These are phyloP conservation scores for Cheiracanthium punctorium DNA, from an alignment of 2,888 invertebrate genomes.

Conservation along the genomic window DNA sequence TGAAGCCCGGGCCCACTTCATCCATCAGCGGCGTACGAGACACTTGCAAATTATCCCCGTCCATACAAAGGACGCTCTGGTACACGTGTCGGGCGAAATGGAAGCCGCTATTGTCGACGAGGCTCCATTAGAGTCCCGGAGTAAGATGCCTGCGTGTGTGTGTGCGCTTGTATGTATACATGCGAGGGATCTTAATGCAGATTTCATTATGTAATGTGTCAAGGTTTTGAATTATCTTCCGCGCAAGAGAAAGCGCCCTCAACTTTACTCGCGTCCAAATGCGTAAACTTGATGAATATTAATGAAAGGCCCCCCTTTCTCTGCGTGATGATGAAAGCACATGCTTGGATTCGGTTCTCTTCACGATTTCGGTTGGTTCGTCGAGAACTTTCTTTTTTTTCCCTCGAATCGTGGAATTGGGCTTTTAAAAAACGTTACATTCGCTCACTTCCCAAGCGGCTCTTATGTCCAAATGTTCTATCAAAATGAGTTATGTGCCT, in stretches of 20 bases:
- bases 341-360: no score
- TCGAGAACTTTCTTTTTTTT: no score
- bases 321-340: no score
- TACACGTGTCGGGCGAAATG: slow-evolving; percentile 62
- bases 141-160: not conserved
- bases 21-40: slow-evolving; percentile 56
- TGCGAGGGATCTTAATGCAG: not conserved
- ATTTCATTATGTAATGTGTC: slow-evolving; percentile 17
- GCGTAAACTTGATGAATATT: slow-evolving; percentile 2
- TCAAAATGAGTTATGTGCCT: no score
- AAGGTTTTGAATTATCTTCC: slow-evolving; percentile 5
- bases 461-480: no score
- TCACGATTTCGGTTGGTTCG: no score
- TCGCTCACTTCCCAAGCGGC: no score
- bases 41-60: slow-evolving; percentile 67
- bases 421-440: no score
- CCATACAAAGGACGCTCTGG: slow-evolving; percentile 57
- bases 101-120: not conserved
- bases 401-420: no score
- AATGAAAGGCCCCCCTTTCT: no score
- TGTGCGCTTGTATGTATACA: no score
- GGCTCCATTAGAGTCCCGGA: not conserved
- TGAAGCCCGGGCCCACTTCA: slow-evolving; percentile 47
- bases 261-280: not conserved
- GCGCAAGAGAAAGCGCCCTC: not conserved